Conservation (phyloP, 35 echinoderm and acorn worm species). For the Apostichopus japonicus region DNA sequence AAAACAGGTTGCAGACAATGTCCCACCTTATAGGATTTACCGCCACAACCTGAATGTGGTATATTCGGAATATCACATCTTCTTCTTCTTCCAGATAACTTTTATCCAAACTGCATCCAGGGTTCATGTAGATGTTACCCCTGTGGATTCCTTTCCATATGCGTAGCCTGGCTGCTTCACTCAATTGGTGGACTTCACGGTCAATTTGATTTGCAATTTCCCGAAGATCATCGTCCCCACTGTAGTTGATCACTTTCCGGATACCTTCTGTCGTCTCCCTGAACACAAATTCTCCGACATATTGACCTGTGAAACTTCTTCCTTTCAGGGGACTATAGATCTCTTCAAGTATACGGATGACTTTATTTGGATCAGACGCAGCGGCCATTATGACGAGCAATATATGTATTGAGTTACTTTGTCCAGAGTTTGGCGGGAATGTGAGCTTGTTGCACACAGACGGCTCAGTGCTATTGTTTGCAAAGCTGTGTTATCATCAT, state of each 20-base stretch:
- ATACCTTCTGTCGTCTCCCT: neutral
- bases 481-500: no score
- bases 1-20: neutral
- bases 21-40: neutral
- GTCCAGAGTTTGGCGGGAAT: no score
- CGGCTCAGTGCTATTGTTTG: no score
- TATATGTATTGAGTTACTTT: no score
- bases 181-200: neutral
- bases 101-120: neutral
- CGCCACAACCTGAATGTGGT: neutral
- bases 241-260: neutral
- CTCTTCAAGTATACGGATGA: neutral
- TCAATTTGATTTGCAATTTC: neutral
- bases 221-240: neutral
- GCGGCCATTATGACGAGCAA: neutral
- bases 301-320: neutral
- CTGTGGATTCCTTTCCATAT: slow-evolving; percentile 12
- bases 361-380: neutral
- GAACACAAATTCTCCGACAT: neutral
- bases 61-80: neutral
- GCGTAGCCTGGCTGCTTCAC: neutral
- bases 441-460: no score
- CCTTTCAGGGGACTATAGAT: neutral
- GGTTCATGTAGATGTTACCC: neutral
- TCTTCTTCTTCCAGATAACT: neutral